phyloP scores from a whole-genome alignment of 2,797 vertebrate genomes.

The Gallinago solitaria region DNA sequence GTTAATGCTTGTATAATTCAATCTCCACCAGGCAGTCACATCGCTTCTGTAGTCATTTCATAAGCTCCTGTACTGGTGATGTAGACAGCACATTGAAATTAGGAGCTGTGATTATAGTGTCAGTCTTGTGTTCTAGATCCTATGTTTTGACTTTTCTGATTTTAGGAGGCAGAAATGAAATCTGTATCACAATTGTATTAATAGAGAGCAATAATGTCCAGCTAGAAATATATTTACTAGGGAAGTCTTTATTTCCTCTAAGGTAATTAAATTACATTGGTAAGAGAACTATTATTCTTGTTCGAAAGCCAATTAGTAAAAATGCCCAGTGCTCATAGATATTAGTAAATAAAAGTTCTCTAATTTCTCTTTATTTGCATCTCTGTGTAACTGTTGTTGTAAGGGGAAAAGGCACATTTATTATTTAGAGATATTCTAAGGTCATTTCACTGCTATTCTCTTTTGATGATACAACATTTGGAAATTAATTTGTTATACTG shows the following conservation, averaged over 20 bases:
- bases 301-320: neutral
- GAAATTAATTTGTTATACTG: neutral
- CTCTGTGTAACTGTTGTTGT: neutral
- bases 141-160: neutral
- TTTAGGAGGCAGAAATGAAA: neutral
- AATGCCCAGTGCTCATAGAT: neutral
- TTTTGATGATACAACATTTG: neutral
- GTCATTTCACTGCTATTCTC: neutral
- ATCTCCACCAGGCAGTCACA: slow-evolving; percentile 23
- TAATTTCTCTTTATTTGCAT: neutral
- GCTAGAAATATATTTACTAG: neutral
- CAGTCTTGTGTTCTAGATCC: neutral
- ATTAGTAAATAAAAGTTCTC: neutral
- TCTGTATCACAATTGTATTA: neutral
- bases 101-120: neutral
- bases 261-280: neutral
- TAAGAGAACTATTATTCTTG: neutral
- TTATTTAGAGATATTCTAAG: neutral
- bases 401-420: neutral
- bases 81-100: slow-evolving; percentile 16
- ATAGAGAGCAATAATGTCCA: neutral
- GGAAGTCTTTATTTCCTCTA: neutral
- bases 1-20: slow-evolving; percentile 40
- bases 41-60: neutral
- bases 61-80: neutral